Base-by-base conservation (phyloP, 1,140 invertebrate species). In the Drosophila baimaii region DNA sequence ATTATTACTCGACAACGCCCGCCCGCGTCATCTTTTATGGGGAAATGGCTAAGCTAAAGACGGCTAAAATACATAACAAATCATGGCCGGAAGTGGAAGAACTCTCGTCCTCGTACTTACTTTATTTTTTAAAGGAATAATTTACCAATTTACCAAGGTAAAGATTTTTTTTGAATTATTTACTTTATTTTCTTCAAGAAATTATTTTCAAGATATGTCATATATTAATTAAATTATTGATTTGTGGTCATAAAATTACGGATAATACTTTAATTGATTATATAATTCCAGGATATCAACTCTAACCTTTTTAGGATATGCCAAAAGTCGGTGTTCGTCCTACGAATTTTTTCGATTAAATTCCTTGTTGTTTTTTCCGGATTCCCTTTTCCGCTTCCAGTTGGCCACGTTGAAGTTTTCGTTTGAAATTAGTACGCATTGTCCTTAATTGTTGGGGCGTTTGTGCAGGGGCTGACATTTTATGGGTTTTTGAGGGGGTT, bases 361-460 rank as follows among this genome's bases (percentile, higher is more conserved):
- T 23, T 73, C 29, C 54, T 58, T 27, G 19, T 25, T 37, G 23
- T 3, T 55, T 35, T 43, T 19, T 23, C 27, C 19, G 23, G 43
- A 47, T 31, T 44, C 47, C 25, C 57, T 46, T 46, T 31, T 35
- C 27, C 35, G 46, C 35, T 81, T 68, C 62, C 56, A 58, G 69
- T 46, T 56, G 51, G 51, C 51, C 64, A 65, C 37, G 61, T 52
- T 47, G 71, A 66, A 71, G 66, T 84, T 84, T 86, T 79, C 76
- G 68, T 82, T 86, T 82, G 79, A 86, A 88, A 86, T 86, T 88
- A 88, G 79, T 81, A 86, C 79, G 82, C 82, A 88, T 86, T 86
- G 79, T 88, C 71, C 79, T 69, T 86, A 86, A 86, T 86, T 86
- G 82, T 79, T 86, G 79, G 83, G 78, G 75, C 78, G 70, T 76